Percentiles rank a stretch among this genome's conserved stretches.
These are phyloP conservation scores for Sula dactylatra DNA, from an alignment of 2,113 vertebrate species.

Conservation along the genomic window DNA sequence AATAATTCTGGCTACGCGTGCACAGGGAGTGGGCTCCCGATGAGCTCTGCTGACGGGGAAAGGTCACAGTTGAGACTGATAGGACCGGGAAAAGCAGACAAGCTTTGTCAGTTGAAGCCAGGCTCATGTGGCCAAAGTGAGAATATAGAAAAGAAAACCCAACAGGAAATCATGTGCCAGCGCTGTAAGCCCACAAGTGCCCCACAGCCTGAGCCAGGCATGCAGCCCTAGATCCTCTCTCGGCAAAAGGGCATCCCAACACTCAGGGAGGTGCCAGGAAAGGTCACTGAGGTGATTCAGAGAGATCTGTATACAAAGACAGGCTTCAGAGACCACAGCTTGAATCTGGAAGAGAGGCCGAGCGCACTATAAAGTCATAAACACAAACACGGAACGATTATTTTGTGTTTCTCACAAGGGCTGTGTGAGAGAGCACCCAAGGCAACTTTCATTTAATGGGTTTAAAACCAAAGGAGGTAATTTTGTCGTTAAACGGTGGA, in stretches of 20 bases:
- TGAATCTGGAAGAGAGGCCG: not conserved
- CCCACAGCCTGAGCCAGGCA: not conserved
- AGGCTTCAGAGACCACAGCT: not conserved
- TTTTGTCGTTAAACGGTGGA: not conserved
- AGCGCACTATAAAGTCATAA: accelerated
- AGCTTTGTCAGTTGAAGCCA: not conserved
- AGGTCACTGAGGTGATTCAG: not conserved
- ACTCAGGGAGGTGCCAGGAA: not conserved
- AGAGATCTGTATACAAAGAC: too few relatives aligned
- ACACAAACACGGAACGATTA: accelerated
- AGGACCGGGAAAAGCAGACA: not conserved
- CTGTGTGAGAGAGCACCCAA: not conserved
- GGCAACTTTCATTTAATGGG: too few relatives aligned
- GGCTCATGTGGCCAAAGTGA: not conserved
- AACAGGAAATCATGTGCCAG: not conserved
- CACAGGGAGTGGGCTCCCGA: accelerated
- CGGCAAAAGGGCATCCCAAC: not conserved
- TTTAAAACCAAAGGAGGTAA: not conserved
- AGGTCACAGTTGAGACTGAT: accelerated
- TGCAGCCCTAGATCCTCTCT: accelerated
- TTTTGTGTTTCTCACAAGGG: not conserved
- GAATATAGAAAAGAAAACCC: not conserved
- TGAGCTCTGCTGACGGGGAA: not conserved
- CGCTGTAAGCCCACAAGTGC: accelerated
- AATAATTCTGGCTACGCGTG: accelerated